phyloP scores from a whole-genome alignment of 37 sponge, comb jelly and placozoan genomes.

The Aplysina aerophoba region DNA sequence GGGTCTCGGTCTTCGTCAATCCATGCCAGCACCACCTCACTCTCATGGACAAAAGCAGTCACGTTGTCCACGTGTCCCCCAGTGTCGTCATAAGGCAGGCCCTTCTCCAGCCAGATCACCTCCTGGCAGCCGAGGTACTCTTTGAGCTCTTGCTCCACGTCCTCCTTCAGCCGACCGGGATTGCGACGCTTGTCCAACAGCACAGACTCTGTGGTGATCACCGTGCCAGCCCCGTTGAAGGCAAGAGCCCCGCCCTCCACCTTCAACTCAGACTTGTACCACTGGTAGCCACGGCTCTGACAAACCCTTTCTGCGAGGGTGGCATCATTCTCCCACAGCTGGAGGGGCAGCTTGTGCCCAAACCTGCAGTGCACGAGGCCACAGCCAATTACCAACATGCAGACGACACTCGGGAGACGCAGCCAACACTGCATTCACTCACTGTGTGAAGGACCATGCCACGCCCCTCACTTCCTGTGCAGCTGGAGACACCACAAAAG shows the following conservation, averaged over 20 bases:
- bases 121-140: not conserved
- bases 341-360: too few species aligned
- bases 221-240: slow-evolving; percentile 33
- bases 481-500: too few species aligned
- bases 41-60: slow-evolving; percentile 21
- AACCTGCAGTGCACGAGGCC: too few species aligned
- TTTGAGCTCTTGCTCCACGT: not conserved
- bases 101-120: slow-evolving; percentile 31
- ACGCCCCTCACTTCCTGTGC: too few species aligned
- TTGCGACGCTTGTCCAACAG: slow-evolving; percentile 9
- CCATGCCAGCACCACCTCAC: slow-evolving; percentile 34
- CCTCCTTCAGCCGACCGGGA: slow-evolving; percentile 13
- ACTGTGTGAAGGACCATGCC: too few species aligned
- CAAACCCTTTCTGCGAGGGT: not conserved
- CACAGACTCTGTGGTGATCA: slow-evolving; percentile 33
- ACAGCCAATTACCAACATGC: too few species aligned
- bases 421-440: too few species aligned
- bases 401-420: too few species aligned
- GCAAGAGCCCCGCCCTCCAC: slow-evolving; percentile 34
- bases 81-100: not conserved
- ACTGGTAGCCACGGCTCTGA: not conserved
- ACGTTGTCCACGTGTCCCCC: not conserved
- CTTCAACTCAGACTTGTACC: not conserved
- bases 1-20: slow-evolving; percentile 25
- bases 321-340: not conserved